Evolutionary conservation across 1,140 invertebrate genomes (phyloP).

Genomic region (Ptiloglossa arizonensis): DNA sequence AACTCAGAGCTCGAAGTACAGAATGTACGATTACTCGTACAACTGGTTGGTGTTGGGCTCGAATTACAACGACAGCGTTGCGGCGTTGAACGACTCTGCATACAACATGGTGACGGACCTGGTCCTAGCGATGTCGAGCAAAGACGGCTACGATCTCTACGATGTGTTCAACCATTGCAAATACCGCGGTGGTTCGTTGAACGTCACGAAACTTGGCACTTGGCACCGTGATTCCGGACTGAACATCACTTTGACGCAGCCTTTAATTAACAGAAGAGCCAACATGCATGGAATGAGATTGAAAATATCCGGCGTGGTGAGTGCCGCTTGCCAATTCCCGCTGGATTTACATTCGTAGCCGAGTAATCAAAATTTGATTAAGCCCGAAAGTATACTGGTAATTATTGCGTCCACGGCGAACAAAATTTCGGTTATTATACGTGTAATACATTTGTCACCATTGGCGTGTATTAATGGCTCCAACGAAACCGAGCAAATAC

Average conservation of each 20-base stretch:
- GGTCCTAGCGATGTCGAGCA: conserved; percentile 52
- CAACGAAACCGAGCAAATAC: background rate
- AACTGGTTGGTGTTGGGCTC: conserved; percentile 68
- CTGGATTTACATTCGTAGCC: background rate
- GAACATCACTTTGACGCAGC: conserved; percentile 55
- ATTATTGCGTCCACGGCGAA: background rate
- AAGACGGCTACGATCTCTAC: conserved; percentile 53
- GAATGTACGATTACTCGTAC: conserved; percentile 67
- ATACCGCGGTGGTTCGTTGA: conserved; percentile 66
- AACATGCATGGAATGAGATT: conserved; percentile 69
- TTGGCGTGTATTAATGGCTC: background rate
- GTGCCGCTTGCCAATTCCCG: conserved; percentile 16
- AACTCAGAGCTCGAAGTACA: conserved; percentile 55
- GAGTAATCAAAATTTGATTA: background rate
- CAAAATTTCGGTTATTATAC: background rate
- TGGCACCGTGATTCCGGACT: conserved; percentile 59
- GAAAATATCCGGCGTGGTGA: conserved; percentile 64
- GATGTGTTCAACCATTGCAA: conserved; percentile 72
- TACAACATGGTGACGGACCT: conserved; percentile 69
- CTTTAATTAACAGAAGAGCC: conserved; percentile 60
- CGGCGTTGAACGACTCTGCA: conserved; percentile 61
- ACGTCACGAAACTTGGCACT: conserved; percentile 62
- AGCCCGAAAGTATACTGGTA: background rate
- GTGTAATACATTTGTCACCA: background rate
- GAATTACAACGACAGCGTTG: conserved; percentile 48